Percentiles rank a stretch among this genome's conserved stretches.
phyloP scores from a whole-genome alignment of 2,797 vertebrate genomes.

The Sarcoramphus papa region DNA sequence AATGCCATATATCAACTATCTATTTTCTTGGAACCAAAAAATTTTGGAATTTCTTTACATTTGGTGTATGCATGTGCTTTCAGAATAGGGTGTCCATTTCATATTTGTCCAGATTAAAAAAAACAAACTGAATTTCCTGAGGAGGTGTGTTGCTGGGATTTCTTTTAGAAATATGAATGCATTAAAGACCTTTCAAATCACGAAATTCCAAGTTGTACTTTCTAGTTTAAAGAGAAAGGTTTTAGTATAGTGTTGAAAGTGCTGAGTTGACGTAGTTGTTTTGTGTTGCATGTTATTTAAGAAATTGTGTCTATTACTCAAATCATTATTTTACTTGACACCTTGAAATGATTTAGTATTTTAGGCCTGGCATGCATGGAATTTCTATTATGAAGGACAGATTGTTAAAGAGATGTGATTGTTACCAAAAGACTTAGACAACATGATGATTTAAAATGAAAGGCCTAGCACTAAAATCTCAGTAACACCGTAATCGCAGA shows the following conservation, averaged over 20 bases:
- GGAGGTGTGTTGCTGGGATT: not conserved
- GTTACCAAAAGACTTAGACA: no score
- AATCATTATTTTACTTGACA: not conserved
- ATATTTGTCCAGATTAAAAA: not conserved
- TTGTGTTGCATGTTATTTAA: not conserved
- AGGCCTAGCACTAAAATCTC: not conserved
- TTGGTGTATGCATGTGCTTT: not conserved
- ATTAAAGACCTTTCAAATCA: not conserved
- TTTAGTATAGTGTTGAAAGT: not conserved
- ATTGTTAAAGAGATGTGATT: not conserved
- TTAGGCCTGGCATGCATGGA: not conserved
- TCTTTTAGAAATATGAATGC: not conserved
- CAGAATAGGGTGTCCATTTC: not conserved
- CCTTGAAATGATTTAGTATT: not conserved
- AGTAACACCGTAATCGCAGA: not conserved
- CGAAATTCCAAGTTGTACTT: not conserved
- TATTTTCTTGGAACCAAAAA: not conserved
- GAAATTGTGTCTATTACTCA: not conserved
- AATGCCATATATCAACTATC: not conserved
- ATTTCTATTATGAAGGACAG: not conserved
- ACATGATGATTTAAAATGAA: not conserved
- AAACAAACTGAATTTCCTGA: not conserved
- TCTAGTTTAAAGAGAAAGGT: not conserved
- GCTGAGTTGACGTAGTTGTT: not conserved
- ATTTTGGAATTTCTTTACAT: not conserved